phyloP scores from a whole-genome alignment of 2,113 vertebrate species.

The Aythya baeri region DNA sequence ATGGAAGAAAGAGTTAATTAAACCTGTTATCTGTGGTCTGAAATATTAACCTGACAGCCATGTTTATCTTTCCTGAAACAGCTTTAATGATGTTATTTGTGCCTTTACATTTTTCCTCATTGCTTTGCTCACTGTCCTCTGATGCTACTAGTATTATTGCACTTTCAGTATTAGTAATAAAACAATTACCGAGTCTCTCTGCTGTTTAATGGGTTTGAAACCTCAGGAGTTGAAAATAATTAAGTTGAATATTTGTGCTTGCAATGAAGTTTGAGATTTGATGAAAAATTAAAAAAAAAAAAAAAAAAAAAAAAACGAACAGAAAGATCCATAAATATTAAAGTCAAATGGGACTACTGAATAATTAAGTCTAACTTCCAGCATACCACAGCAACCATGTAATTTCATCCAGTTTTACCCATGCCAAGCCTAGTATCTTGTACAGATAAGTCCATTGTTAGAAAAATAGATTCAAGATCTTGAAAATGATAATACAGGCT shows the following conservation, averaged over 20 bases:
- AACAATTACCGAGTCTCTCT: constrained; percentile 45
- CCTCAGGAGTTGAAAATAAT: constrained; percentile 51
- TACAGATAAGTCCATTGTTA: neutral
- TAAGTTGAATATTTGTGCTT: constrained; percentile 29
- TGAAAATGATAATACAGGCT: neutral
- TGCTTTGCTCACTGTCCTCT: constrained; percentile 13
- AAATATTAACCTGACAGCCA: neutral
- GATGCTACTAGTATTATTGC: constrained; percentile 6
- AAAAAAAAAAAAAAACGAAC: neutral
- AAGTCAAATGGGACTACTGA: neutral
- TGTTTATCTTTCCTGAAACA: neutral
- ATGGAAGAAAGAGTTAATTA: constrained; percentile 6
- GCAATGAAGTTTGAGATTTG: constrained; percentile 11
- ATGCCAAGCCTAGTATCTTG: neutral
- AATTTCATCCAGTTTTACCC: neutral
- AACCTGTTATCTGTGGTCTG: neutral
- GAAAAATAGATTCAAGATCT: neutral
- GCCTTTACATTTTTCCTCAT: neutral
- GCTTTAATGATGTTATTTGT: neutral
- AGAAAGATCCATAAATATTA: neutral
- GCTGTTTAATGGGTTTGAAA: constrained; percentile 45
- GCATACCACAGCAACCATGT: neutral
- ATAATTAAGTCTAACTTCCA: neutral
- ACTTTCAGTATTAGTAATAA: constrained; percentile 13
- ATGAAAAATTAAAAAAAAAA: neutral